Evolutionary conservation across 2,797 vertebrate species (phyloP).

Genomic region (Eidolon dupreanum): DNA sequence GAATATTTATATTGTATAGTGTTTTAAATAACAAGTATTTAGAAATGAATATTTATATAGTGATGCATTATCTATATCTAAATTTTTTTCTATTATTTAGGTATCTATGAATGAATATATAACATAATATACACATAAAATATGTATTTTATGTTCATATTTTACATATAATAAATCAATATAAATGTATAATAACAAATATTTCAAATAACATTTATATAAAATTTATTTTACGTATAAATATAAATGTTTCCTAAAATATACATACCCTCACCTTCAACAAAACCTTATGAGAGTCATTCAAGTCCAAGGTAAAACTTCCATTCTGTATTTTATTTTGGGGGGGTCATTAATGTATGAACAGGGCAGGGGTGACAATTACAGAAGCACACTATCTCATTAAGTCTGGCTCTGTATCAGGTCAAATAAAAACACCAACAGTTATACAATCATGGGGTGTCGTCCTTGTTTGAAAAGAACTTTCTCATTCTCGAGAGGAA

Average conservation of each 20-base stretch:
- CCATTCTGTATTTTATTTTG: not conserved
- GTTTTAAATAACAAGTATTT: slow-evolving; percentile 28
- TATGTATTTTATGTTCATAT: not conserved
- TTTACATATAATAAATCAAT: not conserved
- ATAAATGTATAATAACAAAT: not conserved
- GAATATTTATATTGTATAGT: not conserved
- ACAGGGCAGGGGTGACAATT: not conserved
- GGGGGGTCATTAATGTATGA: not conserved
- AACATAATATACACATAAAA: not conserved
- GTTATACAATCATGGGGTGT: not conserved
- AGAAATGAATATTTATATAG: not conserved
- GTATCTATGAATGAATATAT: not conserved
- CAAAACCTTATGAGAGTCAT: not conserved
- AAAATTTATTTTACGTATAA: not conserved
- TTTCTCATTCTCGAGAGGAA: not conserved
- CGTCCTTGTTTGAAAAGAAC: not conserved
- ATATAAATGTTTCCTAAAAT: not conserved
- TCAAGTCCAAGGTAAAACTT: not conserved
- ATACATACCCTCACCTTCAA: not conserved
- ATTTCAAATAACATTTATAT: not conserved
- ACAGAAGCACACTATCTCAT: not conserved
- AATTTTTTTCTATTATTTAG: not conserved
- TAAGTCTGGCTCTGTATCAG: not conserved
- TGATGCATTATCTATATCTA: not conserved
- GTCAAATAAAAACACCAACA: slow-evolving; percentile 22